phyloP scores from a whole-genome alignment of 2,113 vertebrate genomes.

The Toxotes jaculatrix region DNA sequence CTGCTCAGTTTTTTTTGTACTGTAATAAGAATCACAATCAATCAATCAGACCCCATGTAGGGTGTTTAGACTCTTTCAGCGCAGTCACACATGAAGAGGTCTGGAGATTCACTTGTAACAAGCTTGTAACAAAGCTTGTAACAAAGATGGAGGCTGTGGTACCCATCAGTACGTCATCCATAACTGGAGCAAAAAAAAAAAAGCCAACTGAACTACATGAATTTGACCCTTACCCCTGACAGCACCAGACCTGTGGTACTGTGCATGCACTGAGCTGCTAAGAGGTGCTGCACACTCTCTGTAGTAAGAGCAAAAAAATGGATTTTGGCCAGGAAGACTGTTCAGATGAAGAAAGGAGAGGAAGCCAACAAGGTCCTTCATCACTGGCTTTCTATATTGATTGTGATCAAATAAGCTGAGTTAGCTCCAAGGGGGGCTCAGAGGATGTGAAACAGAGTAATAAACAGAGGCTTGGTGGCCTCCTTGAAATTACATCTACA shows the following conservation, averaged over 20 bases:
- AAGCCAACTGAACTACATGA: background rate
- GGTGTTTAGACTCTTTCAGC: background rate
- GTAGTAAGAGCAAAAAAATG: background rate
- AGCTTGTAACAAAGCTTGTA: background rate
- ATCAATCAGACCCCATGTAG: background rate
- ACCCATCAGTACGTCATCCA: background rate
- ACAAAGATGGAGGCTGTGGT: background rate
- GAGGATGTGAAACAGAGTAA: constrained; percentile 23
- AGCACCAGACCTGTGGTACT: background rate
- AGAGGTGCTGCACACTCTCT: background rate
- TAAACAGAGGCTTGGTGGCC: background rate
- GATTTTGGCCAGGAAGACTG: background rate
- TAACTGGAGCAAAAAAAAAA: background rate
- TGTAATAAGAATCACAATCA: background rate
- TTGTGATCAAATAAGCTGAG: constrained; percentile 48
- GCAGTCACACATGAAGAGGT: background rate
- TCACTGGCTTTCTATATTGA: constrained; percentile 45
- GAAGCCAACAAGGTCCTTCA: constrained; percentile 47
- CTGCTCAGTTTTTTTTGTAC: constrained; percentile 20
- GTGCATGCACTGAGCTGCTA: background rate
- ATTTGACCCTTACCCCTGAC: background rate
- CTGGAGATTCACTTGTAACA: background rate
- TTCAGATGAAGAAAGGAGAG: constrained; percentile 20
- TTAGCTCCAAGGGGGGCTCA: constrained; percentile 16
- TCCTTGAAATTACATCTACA: constrained; percentile 27